Percentiles rank a stretch among this genome's conserved stretches.
These are phyloP conservation scores for Cyclura pinguis DNA, from an alignment of 2,797 vertebrate species.

Conservation along the genomic window DNA sequence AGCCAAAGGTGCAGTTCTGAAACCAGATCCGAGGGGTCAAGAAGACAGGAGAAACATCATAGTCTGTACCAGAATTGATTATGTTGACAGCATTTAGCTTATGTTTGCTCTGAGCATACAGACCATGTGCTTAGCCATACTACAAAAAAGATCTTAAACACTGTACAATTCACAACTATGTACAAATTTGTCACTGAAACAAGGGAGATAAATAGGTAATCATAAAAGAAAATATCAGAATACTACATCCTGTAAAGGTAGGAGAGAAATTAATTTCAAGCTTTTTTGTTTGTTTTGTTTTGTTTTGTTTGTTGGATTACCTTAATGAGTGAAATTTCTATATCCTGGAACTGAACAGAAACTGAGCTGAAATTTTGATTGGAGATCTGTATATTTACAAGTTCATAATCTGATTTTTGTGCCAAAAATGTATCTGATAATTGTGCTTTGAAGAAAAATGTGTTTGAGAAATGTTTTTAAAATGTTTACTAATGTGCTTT, in stretches of 20 bases:
- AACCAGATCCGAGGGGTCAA: conserved; percentile 24
- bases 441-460: neutral
- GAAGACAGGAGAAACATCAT: neutral
- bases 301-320: too few relatives aligned
- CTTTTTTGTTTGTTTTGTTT: too few relatives aligned
- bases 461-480: neutral
- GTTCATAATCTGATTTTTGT: neutral
- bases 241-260: neutral
- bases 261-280: too few relatives aligned
- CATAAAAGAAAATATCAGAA: neutral
- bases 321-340: neutral
- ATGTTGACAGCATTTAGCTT: neutral
- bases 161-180: neutral
- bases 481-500: neutral
- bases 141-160: neutral
- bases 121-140: neutral
- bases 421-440: neutral
- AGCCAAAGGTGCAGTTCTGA: conserved; percentile 28
- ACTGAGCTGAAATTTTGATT: neutral
- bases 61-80: conserved; percentile 1
- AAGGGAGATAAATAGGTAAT: neutral
- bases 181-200: neutral
- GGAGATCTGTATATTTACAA: neutral
- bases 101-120: neutral
- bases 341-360: neutral